Percentiles rank a stretch among this genome's conserved stretches.
Evolutionary conservation across 2,888 invertebrate species (phyloP).

Genomic region (Drosophila nr. fundita): DNA sequence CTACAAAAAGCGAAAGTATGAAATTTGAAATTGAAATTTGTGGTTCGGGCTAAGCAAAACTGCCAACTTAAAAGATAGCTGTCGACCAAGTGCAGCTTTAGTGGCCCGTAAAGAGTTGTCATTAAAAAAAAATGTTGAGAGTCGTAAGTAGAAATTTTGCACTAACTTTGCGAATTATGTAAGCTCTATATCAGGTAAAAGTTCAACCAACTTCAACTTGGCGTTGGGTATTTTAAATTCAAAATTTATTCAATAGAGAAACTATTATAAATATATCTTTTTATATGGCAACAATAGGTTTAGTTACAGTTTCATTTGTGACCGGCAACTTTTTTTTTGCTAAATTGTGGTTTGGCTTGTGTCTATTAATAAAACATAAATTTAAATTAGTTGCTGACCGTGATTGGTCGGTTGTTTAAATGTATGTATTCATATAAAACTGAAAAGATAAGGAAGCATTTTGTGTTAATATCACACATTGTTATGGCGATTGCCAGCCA

Average conservation of each 20-base stretch:
- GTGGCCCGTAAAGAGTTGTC: slow-evolving; percentile 62
- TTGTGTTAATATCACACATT: background rate
- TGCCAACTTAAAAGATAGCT: slow-evolving; percentile 16
- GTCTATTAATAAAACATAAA: slow-evolving; percentile 30
- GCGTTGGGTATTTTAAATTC: slow-evolving; percentile 47
- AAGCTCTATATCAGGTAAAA: slow-evolving; percentile 34
- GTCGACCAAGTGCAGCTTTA: slow-evolving; percentile 56
- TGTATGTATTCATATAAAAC: background rate
- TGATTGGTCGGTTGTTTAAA: slow-evolving; percentile 27
- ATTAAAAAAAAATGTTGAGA: slow-evolving; percentile 52
- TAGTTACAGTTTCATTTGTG: background rate
- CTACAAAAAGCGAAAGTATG: slow-evolving; percentile 69
- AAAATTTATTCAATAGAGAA: slow-evolving; percentile 42
- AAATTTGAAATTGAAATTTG: slow-evolving; percentile 57
- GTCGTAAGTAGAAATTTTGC: slow-evolving; percentile 50
- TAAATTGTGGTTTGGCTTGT: background rate
- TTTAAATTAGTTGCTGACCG: slow-evolving; percentile 57
- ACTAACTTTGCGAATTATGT: slow-evolving; percentile 49
- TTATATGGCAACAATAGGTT: slow-evolving; percentile 2
- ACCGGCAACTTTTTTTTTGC: background rate
- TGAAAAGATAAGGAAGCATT: background rate
- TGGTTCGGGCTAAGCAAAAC: slow-evolving; percentile 45
- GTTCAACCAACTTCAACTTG: slow-evolving; percentile 28
- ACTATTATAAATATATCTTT: background rate
- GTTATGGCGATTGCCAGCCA: background rate